A percentile compares a stretch with the other conserved stretches of the same genome.
Evolutionary conservation across 1,140 invertebrate species (phyloP).

Genomic region (Hypothenemus hampei): DNA sequence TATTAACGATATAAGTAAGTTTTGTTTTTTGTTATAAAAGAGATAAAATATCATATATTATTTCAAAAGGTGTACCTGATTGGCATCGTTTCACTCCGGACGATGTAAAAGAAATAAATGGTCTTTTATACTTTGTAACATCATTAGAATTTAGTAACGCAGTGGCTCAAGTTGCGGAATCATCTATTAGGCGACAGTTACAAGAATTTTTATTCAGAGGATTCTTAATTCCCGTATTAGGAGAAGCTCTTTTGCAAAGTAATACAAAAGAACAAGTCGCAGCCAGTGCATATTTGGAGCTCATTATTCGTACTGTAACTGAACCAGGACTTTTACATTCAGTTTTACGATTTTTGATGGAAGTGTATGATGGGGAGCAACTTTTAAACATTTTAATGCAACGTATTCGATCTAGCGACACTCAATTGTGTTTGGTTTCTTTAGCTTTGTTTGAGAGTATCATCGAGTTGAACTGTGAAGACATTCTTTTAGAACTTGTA

Average conservation of each 20-base stretch:
- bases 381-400: slow-evolving; percentile 75
- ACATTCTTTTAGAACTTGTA: slow-evolving; percentile 91
- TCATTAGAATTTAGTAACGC: slow-evolving; percentile 96
- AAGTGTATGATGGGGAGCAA: slow-evolving; percentile 73
- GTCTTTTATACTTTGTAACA: slow-evolving; percentile 84
- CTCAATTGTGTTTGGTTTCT: slow-evolving; percentile 83
- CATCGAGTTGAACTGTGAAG: slow-evolving; percentile 90
- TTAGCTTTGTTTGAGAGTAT: slow-evolving; percentile 87
- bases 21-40: not conserved
- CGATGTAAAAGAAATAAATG: slow-evolving; percentile 80
- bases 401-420: slow-evolving; percentile 56
- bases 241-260: slow-evolving; percentile 86
- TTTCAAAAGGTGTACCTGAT: slow-evolving; percentile 56
- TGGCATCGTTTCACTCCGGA: slow-evolving; percentile 82
- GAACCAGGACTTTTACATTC: slow-evolving; percentile 76
- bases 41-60: not conserved
- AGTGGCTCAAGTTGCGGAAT: slow-evolving; percentile 88
- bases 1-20: slow-evolving; percentile 56
- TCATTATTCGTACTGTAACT: slow-evolving; percentile 80
- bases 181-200: slow-evolving; percentile 75
- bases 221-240: slow-evolving; percentile 91
- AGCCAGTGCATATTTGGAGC: slow-evolving; percentile 86
- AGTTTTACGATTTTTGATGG: slow-evolving; percentile 81
- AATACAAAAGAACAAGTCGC: slow-evolving; percentile 82
- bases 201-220: slow-evolving; percentile 91